Conservation (phyloP, 2,113 vertebrate genomes). For the Cromileptes altivelis region DNA sequence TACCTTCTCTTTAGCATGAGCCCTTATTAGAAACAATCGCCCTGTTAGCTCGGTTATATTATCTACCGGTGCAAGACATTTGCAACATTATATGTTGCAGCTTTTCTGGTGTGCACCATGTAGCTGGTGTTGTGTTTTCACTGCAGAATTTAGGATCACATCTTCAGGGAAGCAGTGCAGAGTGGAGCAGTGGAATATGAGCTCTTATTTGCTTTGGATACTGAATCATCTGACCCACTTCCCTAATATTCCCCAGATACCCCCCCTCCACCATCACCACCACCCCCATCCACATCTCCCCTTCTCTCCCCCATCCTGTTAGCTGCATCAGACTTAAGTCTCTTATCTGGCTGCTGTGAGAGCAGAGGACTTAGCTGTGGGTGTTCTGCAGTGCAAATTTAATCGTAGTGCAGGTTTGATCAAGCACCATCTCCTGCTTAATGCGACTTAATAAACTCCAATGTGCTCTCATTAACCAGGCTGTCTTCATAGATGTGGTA, state of each 20-base stretch:
- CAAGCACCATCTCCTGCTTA: constrained; percentile 40
- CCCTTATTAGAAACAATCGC: background rate
- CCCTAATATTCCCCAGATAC: constrained; percentile 65
- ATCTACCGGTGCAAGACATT: constrained; percentile 4
- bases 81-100: background rate
- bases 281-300: constrained; percentile 28
- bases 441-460: constrained; percentile 39
- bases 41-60: background rate
- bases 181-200: constrained; percentile 60
- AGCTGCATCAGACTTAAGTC: constrained; percentile 65
- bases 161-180: constrained; percentile 39
- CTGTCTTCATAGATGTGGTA: constrained; percentile 1
- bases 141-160: constrained; percentile 53
- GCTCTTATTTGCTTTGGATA: constrained; percentile 78
- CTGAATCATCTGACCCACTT: constrained; percentile 81
- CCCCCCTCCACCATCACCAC: background rate
- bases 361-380: constrained; percentile 49
- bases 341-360: constrained; percentile 54
- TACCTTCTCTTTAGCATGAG: constrained; percentile 5
- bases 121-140: constrained; percentile 36
- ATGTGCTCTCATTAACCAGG: constrained; percentile 33
- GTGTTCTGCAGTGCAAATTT: constrained; percentile 60
- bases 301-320: constrained; percentile 36
- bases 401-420: constrained; percentile 53
- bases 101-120: constrained; percentile 12